Evolutionary conservation across 2,888 invertebrate species (phyloP).

Genomic region (Drosophila multiciliata): DNA sequence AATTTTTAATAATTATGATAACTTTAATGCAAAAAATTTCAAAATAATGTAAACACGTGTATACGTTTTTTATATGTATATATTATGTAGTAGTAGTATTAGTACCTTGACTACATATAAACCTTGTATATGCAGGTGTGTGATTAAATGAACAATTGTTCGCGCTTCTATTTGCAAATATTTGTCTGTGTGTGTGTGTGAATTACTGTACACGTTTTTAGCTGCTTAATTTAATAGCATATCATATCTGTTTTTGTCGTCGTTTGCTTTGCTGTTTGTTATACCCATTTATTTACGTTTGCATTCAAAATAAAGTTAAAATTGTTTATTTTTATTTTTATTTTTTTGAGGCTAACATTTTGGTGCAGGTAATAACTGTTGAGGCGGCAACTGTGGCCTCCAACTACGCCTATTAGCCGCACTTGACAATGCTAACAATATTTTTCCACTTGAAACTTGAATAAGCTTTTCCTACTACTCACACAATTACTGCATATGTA

Average conservation of each 20-base stretch:
- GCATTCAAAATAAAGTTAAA: constrained; percentile 40
- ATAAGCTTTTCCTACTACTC: constrained; percentile 2
- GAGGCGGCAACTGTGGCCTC: constrained; percentile 25
- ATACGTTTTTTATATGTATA: neutral
- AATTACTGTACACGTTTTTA: constrained; percentile 35
- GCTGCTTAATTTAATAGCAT: constrained; percentile 55
- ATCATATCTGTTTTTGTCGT: constrained; percentile 37
- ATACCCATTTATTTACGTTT: constrained; percentile 43
- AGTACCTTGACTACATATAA: constrained; percentile 47
- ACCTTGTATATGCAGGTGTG: constrained; percentile 24
- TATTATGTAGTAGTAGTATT: constrained; percentile 7
- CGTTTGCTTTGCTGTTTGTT: constrained; percentile 13
- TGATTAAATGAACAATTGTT: constrained; percentile 10
- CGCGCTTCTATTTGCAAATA: constrained; percentile 1
- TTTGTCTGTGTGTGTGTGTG: neutral
- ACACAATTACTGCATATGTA: neutral
- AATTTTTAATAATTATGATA: constrained; percentile 58
- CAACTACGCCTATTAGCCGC: constrained; percentile 23
- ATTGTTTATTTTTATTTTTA: constrained; percentile 33
- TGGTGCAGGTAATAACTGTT: constrained; percentile 26
- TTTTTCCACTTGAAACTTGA: constrained; percentile 10
- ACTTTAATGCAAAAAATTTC: constrained; percentile 47
- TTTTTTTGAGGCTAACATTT: constrained; percentile 24
- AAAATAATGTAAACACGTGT: no score
- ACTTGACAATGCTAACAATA: constrained; percentile 15